phyloP scores from a whole-genome alignment of 2,888 invertebrate genomes.

The Eubasilissa splendida region DNA sequence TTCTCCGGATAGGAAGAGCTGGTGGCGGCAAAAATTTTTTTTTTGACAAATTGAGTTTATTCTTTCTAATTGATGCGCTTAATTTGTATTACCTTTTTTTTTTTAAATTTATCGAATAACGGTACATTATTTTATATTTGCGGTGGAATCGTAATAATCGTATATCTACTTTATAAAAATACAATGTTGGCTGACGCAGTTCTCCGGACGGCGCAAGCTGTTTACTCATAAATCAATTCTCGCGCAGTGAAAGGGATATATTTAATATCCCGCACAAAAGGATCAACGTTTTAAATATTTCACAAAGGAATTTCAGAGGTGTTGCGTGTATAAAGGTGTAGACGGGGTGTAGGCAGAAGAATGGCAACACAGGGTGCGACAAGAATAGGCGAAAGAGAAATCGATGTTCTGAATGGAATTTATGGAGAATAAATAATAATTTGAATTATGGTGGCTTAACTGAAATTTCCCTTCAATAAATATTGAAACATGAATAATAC shows the following conservation, averaged over 20 bases:
- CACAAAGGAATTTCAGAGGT: conserved; percentile 32
- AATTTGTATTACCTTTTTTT: too few relatives aligned
- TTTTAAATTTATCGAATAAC: too few relatives aligned
- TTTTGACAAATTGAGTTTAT: too few relatives aligned
- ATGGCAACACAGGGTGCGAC: not conserved
- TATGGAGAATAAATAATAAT: conserved; percentile 44
- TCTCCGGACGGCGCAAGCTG: too few relatives aligned
- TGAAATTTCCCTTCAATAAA: conserved; percentile 31
- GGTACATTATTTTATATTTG: too few relatives aligned
- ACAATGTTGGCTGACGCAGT: too few relatives aligned
- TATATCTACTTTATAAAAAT: too few relatives aligned
- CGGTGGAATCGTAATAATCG: too few relatives aligned
- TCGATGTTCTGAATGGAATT: conserved; percentile 45
- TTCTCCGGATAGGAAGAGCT: too few relatives aligned
- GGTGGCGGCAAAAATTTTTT: too few relatives aligned
- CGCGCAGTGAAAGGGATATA: conserved; percentile 7
- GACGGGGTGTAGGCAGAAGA: not conserved
- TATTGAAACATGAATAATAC: conserved; percentile 13
- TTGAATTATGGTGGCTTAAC: conserved; percentile 51
- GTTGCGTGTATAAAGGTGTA: conserved; percentile 14
- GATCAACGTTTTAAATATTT: conserved; percentile 27
- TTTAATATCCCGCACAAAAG: conserved; percentile 22
- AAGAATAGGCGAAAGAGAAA: conserved; percentile 45
- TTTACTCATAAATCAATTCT: too few relatives aligned
- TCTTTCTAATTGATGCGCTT: too few relatives aligned